phyloP scores from a whole-genome alignment of 2,888 invertebrate genomes.

The Netelia inedita region DNA sequence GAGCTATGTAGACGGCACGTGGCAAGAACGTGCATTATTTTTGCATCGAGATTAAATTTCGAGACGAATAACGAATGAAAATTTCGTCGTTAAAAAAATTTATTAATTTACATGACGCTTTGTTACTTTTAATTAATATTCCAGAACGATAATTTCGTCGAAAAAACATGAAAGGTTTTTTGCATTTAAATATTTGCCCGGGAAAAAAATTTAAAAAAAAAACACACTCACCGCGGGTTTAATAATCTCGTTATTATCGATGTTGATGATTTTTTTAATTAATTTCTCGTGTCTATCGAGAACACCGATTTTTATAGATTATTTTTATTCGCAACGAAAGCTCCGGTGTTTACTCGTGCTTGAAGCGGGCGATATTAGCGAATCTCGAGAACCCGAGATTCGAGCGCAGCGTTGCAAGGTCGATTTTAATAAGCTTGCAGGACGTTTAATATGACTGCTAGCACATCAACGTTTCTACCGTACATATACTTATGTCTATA shows the following conservation, averaged over 20 bases:
- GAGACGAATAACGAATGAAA: too few relatives aligned
- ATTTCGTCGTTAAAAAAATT: too few relatives aligned
- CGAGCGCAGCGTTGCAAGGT: conserved; percentile 29
- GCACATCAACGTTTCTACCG: conserved; percentile 5
- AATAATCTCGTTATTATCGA: background rate
- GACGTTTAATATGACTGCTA: conserved; percentile 36
- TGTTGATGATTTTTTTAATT: background rate
- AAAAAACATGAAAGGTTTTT: too few relatives aligned
- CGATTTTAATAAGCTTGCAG: conserved; percentile 52
- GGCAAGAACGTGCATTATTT: too few relatives aligned
- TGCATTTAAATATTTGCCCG: background rate
- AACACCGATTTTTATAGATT: background rate
- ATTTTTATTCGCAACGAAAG: background rate
- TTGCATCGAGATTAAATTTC: too few relatives aligned
- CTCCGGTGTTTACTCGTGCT: background rate
- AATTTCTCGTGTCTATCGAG: background rate
- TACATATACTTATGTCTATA: conserved; percentile 10
- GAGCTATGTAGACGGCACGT: too few relatives aligned
- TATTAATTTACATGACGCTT: too few relatives aligned
- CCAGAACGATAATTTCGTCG: too few relatives aligned
- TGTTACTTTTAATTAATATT: too few relatives aligned
- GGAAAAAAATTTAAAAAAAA: background rate
- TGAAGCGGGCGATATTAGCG: conserved; percentile 1
- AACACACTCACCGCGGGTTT: background rate
- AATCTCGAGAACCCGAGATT: conserved; percentile 14